Base-by-base conservation (phyloP, 2,888 invertebrate species). In the Branchellion lobata region DNA sequence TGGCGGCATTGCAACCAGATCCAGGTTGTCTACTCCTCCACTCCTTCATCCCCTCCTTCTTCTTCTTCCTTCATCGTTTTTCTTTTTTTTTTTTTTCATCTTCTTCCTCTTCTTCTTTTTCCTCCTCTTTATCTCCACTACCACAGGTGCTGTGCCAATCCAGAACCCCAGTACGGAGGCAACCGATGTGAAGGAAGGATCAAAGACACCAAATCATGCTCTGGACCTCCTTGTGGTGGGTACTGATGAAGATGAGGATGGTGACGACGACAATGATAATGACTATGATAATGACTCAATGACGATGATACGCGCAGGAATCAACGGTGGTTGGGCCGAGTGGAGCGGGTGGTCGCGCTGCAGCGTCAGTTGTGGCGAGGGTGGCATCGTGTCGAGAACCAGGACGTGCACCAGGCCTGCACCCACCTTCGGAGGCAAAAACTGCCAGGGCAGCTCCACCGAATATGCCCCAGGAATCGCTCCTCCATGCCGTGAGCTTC, bases 111-210 rank as follows among this genome's bases (percentile, higher is more conserved):
- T n/a, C n/a, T n/a, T n/a, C n/a, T n/a, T n/a, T n/a, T n/a, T n/a
- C n/a, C n/a, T n/a, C n/a, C n/a, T n/a, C n/a, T n/a, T n/a, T n/a
- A n/a, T n/a, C n/a, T n/a, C n/a, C n/a, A n/a, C n/a, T n/a, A n/a
- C 11, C 18, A 14, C 47, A 73, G 73, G 36, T 79, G 82, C 1
- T 88, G 88, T 83, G 84, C 86, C 81, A 84, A 84, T 73, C 87
- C 87, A 0, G 80, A 82, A 18, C 85, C 87, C 3, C 82, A 83
- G 61, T 84, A 85, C 82, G 87, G 86, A 36, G 88, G 88, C 1
- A 80, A 78, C 3, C 61, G 57, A 1, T 88, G 88, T 81, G 78
- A 69, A 14, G 87, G 87, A 8, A 82, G 81, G 14, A 81, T 80
- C 36, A 80, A 81, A 33, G 84, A 86, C 71, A 80, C 76, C 1